Conservation (phyloP, 2,113 vertebrate species). For the Sardina pilchardus region DNA sequence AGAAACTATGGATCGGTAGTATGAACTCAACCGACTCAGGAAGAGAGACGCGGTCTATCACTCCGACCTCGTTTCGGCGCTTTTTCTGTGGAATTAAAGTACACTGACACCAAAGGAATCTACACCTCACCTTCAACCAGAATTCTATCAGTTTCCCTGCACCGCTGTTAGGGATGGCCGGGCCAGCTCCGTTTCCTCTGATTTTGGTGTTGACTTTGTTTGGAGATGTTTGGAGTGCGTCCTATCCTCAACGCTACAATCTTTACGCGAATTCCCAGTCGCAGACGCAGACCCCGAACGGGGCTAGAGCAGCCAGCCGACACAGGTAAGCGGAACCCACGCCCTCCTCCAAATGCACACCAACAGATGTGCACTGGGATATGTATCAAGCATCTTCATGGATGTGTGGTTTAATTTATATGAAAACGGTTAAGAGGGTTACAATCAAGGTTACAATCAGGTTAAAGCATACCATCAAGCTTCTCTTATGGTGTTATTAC, state of each 20-base stretch:
- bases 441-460: background rate
- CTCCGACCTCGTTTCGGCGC: background rate
- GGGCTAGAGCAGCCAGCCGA: constrained; percentile 52
- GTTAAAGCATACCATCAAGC: no score
- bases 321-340: constrained; percentile 51
- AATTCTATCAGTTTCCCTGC: background rate
- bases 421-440: no score
- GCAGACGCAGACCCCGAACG: constrained; percentile 45
- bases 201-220: constrained; percentile 42
- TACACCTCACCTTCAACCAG: background rate
- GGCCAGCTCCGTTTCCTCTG: constrained; percentile 33
- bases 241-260: constrained; percentile 54
- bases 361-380: background rate
- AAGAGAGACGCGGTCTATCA: constrained; percentile 25
- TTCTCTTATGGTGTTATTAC: no score
- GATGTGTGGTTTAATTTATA: background rate
- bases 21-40: constrained; percentile 29
- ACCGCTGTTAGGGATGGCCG: constrained; percentile 47
- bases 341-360: background rate
- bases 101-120: background rate
- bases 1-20: constrained; percentile 44
- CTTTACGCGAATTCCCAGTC: constrained; percentile 50
- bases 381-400: background rate
- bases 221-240: constrained; percentile 39
- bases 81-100: constrained; percentile 37